Conservation (phyloP, 2,113 vertebrate genomes). For the Vulpes vulpes region DNA sequence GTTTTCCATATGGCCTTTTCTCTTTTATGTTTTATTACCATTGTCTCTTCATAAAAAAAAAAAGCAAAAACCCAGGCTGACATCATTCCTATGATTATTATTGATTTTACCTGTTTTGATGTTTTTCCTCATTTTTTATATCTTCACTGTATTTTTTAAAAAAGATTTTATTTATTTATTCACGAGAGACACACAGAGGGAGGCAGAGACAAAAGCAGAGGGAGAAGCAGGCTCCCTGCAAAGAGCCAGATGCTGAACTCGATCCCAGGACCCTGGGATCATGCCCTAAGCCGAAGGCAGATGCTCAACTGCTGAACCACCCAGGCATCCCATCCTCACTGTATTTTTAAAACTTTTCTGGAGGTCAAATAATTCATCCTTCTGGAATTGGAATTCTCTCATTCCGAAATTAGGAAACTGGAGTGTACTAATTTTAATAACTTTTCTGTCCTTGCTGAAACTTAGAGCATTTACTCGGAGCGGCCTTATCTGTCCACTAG, state of each 20-base stretch:
- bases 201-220: no score
- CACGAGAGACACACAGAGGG: no score
- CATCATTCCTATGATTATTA: neutral
- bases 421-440: neutral
- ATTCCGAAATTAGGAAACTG: neutral
- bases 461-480: neutral
- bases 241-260: no score
- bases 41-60: slow-evolving; percentile 18
- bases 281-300: no score
- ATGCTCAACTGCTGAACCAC: no score
- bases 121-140: neutral
- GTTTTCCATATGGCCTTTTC: neutral
- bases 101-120: neutral
- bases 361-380: neutral
- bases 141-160: neutral
- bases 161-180: no score
- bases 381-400: slow-evolving; percentile 7
- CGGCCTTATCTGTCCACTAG: neutral
- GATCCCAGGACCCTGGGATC: no score
- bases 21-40: slow-evolving; percentile 27
- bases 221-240: no score
- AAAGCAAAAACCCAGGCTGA: neutral
- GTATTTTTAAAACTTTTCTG: neutral
- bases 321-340: neutral
- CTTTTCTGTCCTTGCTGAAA: neutral